Evolutionary conservation across 2,888 invertebrate species (phyloP), one percentile per base, ranked within the genome.

Genomic region (Hyposoter dolosus): DNA sequence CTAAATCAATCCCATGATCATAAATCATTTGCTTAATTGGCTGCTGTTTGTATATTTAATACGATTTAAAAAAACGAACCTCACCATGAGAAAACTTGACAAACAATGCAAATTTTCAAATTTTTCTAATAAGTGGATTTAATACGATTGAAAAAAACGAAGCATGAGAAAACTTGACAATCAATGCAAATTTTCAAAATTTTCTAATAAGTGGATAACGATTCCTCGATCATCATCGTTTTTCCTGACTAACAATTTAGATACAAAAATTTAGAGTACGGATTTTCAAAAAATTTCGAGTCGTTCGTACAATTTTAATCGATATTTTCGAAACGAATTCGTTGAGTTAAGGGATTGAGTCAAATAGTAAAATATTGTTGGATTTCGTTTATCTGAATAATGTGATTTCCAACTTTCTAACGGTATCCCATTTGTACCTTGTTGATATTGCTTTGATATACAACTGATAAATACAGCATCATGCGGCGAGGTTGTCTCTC

Each of bases 21-120:
- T 45, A 77, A 43, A 45, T 75, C n/a, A 40, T 83, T 74, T 65
- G 15, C n/a, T 45, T 78, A 74, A 83, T 65, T 56, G 50, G 50
- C 65, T 35, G 68, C 40, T 66, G 9, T 28, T n/a, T 66, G 10
- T 23, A 66, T 56, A 68, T 68, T 53, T 40, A 56, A 76, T 45
- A 10, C 60, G 19, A 68, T 66, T 47, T 75, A 50, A 69, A 50
- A 76, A 75, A 23, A 23, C 66, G 23, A n/a, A 66, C n/a, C 50
- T 77, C 19, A 19, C 19, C 47, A 50, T 77, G 40, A 15, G 47
- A 56, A 40, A 19, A 50, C 17, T 50, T 19, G 3, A 60, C n/a
- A 5, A 45, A 60, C n/a, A 47, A n/a, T 45, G 12, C 1, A 19
- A 63, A 23, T 2, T 40, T 43, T n/a, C 3, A 40, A 40, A 19